Conservation (phyloP, 2,888 invertebrate species). For the Brachypterus glaber region DNA sequence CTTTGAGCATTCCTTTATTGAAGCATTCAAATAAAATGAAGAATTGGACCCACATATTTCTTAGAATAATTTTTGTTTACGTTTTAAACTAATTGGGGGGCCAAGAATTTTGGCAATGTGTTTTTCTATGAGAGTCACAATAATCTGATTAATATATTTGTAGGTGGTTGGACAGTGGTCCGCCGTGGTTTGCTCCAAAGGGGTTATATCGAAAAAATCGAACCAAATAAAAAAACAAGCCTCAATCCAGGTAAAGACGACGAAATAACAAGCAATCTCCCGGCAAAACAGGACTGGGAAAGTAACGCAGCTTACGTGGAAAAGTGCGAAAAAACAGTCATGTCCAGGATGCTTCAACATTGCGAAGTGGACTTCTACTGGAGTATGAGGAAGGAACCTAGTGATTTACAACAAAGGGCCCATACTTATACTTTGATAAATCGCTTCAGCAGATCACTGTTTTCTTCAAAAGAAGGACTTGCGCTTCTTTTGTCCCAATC, state of each 20-base stretch:
- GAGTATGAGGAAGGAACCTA: conserved; percentile 78
- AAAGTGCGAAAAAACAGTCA: conserved; percentile 55
- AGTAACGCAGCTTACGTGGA: conserved; percentile 42
- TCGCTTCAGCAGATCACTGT: conserved; percentile 76
- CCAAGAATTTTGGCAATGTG: too few relatives aligned
- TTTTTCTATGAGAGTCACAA: too few relatives aligned
- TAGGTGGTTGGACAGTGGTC: conserved; percentile 61
- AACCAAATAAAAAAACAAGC: conserved; percentile 29
- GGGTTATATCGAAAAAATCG: conserved; percentile 65
- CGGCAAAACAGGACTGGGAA: conserved; percentile 38
- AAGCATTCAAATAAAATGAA: too few relatives aligned
- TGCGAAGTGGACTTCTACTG: conserved; percentile 80
- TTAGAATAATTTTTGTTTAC: too few relatives aligned
- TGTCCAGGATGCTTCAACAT: conserved; percentile 69
- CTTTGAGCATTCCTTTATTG: too few relatives aligned
- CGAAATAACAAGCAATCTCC: conserved; percentile 37
- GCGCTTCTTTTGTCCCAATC: conserved; percentile 69
- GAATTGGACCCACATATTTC: too few relatives aligned
- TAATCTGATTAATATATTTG: too few relatives aligned
- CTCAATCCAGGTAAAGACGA: conserved; percentile 23
- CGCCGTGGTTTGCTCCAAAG: conserved; percentile 58
- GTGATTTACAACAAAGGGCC: conserved; percentile 56
- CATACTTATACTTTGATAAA: conserved; percentile 61
- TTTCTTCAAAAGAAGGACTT: conserved; percentile 87
- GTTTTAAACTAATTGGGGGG: too few relatives aligned